phyloP scores from a whole-genome alignment of 2,113 vertebrate species.

The Saccopteryx leptura region DNA sequence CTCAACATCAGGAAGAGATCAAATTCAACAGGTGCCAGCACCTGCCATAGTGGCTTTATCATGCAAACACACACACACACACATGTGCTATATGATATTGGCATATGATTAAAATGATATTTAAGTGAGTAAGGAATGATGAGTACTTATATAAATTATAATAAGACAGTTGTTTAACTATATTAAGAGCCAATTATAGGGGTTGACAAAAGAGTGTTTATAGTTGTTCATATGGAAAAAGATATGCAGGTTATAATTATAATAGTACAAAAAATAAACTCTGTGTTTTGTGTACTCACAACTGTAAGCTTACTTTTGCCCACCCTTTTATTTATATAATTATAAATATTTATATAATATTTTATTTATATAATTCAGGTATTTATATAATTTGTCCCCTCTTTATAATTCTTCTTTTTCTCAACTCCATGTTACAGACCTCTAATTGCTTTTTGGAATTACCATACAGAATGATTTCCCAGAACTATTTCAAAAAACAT shows the following conservation, averaged over 20 bases:
- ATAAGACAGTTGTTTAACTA: neutral
- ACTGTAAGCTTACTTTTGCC: neutral
- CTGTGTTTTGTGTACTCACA: neutral
- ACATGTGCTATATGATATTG: neutral
- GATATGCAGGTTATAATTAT: neutral
- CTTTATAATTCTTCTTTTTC: constrained; percentile 33
- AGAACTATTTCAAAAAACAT: neutral
- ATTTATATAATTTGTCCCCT: neutral
- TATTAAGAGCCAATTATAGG: neutral
- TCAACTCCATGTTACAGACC: constrained; percentile 41
- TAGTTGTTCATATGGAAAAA: neutral
- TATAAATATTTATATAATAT: too few relatives aligned
- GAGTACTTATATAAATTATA: neutral
- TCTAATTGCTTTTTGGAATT: constrained; percentile 8
- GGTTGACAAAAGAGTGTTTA: neutral
- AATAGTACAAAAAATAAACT: neutral
- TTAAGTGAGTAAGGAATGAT: neutral
- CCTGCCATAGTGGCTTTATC: neutral
- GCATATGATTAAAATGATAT: neutral
- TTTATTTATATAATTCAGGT: neutral
- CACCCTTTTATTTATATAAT: neutral
- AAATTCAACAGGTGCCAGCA: neutral
- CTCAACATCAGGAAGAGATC: neutral
- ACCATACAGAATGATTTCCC: constrained; percentile 34
- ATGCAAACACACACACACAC: too few relatives aligned